A percentile compares a stretch with the other conserved stretches of the same genome.
phyloP scores from a whole-genome alignment of 2,888 invertebrate species.

The Pandemis corylana region DNA sequence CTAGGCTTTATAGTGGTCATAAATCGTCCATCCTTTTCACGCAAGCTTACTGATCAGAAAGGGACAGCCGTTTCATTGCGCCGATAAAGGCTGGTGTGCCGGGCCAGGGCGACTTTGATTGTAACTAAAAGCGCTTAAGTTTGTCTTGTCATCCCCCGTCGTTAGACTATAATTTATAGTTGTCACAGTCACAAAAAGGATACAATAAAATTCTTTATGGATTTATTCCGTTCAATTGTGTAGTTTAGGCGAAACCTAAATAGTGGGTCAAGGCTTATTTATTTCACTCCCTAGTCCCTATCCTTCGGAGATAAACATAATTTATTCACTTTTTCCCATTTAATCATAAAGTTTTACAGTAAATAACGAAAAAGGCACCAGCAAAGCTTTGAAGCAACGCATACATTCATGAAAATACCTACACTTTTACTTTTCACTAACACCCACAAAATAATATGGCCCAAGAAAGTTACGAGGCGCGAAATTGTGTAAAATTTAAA shows the following conservation, averaged over 20 bases:
- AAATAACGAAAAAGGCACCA: background rate
- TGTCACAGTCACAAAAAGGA: constrained; percentile 27
- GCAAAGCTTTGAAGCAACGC: background rate
- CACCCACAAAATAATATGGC: background rate
- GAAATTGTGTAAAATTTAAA: background rate
- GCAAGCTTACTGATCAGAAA: background rate
- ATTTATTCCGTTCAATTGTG: constrained; percentile 31
- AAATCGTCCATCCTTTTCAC: background rate
- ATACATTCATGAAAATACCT: background rate
- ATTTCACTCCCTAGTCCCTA: background rate
- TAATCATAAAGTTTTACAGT: background rate
- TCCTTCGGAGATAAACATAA: background rate
- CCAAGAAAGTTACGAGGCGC: background rate
- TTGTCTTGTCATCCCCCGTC: background rate
- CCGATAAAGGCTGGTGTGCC: background rate
- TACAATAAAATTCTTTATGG: constrained; percentile 32
- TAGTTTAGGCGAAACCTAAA: background rate
- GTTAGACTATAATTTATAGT: constrained; percentile 27
- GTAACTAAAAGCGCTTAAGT: constrained; percentile 6
- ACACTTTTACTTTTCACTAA: background rate
- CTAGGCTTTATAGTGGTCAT: background rate
- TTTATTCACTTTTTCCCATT: background rate
- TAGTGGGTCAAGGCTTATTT: constrained; percentile 21
- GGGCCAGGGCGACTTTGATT: background rate
- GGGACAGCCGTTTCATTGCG: background rate